Evolutionary conservation across 2,888 invertebrate species (phyloP), one percentile per base, ranked within the genome.

Genomic region (Axea sp.): DNA sequence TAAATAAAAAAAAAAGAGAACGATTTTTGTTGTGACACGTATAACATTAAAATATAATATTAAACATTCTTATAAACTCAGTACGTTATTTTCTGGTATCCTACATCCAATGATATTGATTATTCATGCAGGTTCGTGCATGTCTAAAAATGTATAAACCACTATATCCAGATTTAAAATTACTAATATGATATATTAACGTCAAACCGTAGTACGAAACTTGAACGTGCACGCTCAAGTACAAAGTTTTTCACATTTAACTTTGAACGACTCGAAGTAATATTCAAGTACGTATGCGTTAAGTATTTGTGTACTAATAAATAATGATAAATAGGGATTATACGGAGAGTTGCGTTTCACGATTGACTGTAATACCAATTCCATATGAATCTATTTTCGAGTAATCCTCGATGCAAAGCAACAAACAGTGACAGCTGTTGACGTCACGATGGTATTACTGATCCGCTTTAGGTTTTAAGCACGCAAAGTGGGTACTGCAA

Each of bases 401-500:
- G 81, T 86, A 86, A 86, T 85, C 84, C 84, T 81, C 75, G 69
- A 68, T 76, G 81, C 82, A 82, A 84, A 83, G 82, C 86, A 85
- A 85, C 86, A 85, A 85, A 84, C 81, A 85, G 80, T 81, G 81
- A 82, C 86, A 86, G 86, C 86, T 86, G 86, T 81, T 84, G 81
- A 84, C 80, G 80, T 79, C 78, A 77, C 74, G 49, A 39, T 31
- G 59, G 39, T 59, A 76, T 53, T 53, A 49, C 69, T 69, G 69
- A 69, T 71, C 72, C 71, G 73, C 64, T 73, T 76, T 67, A 33
- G 73, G 67, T 67, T 62, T 76, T 76, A 64, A 71, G 59, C 60
- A 53, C 65, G 75, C 65, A 73, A 76, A 73, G 62, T 53, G 51
- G 57, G 71, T 51, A 74, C 69, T 64, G 62, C 71, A 57, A 67